Evolutionary conservation across 2,113 vertebrate genomes (phyloP).

Genomic region (Oryzias javanicus): DNA sequence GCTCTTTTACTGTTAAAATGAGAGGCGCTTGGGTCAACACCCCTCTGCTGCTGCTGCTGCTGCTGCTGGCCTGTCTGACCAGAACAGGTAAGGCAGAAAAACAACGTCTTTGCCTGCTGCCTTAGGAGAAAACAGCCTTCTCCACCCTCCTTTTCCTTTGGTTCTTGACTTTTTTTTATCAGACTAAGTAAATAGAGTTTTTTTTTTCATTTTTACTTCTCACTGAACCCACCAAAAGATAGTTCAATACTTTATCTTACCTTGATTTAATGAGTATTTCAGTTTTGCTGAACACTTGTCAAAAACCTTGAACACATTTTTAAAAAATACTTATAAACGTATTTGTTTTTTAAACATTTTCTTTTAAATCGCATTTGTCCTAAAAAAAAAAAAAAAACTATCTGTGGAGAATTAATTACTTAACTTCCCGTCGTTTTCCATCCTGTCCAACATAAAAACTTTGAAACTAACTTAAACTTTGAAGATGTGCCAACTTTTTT

Average conservation of each 20-base stretch:
- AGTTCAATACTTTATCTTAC: no score
- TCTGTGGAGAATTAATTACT: conserved; percentile 25
- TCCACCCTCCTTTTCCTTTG: conserved; percentile 20
- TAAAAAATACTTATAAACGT: neutral
- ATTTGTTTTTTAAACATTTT: neutral
- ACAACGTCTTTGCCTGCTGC: neutral
- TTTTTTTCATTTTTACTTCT: no score
- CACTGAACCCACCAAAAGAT: no score
- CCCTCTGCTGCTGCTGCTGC: conserved; percentile 48
- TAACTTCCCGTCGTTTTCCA: conserved; percentile 12
- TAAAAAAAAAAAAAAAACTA: neutral
- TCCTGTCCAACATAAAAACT: neutral
- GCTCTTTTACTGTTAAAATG: conserved; percentile 46
- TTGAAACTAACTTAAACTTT: conserved; percentile 17
- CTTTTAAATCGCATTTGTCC: no score
- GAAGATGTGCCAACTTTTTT: conserved; percentile 20
- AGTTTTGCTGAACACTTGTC: no score
- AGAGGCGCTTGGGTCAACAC: conserved; percentile 60
- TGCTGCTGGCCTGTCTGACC: conserved; percentile 38
- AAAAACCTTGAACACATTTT: no score
- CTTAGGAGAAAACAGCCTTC: neutral
- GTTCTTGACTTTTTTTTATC: neutral
- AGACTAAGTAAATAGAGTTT: neutral
- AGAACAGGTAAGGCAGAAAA: conserved; percentile 69
- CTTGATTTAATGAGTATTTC: no score